Percentiles rank a stretch among this genome's conserved stretches.
phyloP scores from a whole-genome alignment of 2,113 vertebrate species.

The Vanacampus margaritifer region DNA sequence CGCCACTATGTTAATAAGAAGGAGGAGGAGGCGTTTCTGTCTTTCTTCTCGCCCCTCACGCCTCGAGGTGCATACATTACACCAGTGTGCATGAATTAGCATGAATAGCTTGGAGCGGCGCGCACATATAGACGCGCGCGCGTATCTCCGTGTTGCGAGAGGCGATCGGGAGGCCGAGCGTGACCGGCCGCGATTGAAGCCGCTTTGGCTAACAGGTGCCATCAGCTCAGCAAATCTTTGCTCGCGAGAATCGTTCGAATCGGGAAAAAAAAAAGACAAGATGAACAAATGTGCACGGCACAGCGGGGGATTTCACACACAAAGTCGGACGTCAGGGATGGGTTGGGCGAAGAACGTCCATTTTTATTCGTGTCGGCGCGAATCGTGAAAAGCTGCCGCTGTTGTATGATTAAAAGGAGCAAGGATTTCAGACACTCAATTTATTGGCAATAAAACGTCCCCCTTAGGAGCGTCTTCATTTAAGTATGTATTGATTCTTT shows the following conservation, averaged over 20 bases:
- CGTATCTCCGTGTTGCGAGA: slow-evolving; percentile 4
- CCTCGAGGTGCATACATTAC: slow-evolving; percentile 44
- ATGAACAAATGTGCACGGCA: slow-evolving; percentile 50
- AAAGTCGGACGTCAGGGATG: slow-evolving; percentile 6
- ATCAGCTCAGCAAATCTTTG: slow-evolving; percentile 40
- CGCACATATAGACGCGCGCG: slow-evolving; percentile 12
- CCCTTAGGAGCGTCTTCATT: not conserved
- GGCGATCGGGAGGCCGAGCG: slow-evolving; percentile 30
- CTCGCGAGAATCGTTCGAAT: not conserved
- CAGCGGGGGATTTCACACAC: slow-evolving; percentile 41
- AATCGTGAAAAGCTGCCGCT: slow-evolving; percentile 16
- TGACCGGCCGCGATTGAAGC: slow-evolving; percentile 55
- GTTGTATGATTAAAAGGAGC: slow-evolving; percentile 37
- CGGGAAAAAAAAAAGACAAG: not conserved
- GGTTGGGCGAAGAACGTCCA: slow-evolving; percentile 17
- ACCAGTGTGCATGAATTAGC: slow-evolving; percentile 34
- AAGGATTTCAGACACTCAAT: not conserved
- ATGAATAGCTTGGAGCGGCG: slow-evolving; percentile 7
- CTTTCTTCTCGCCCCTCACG: slow-evolving; percentile 23
- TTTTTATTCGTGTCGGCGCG: slow-evolving; percentile 3
- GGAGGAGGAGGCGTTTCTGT: slow-evolving; percentile 33
- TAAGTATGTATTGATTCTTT: not conserved
- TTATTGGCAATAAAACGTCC: not conserved
- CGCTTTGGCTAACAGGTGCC: slow-evolving; percentile 55
- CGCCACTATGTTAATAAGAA: slow-evolving; percentile 49